These are phyloP conservation scores for Agonopterix heracliana DNA, from an alignment of 2,888 invertebrate species.

Conservation along the genomic window DNA sequence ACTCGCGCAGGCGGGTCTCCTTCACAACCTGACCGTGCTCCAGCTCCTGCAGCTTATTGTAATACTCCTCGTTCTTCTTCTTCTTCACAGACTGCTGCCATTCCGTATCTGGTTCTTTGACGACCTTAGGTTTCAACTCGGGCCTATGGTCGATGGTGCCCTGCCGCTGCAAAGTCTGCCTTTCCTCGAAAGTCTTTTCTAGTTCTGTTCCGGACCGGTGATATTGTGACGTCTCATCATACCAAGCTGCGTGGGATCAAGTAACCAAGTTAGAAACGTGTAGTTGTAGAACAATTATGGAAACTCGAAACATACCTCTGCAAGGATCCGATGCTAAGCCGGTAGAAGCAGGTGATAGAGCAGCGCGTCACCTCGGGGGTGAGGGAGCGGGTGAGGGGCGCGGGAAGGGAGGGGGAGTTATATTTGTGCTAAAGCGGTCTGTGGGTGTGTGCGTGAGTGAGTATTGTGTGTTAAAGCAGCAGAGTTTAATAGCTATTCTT, in stretches of 20 bases:
- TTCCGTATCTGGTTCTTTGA: conserved; percentile 85
- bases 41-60: conserved; percentile 86
- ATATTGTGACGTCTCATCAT: conserved; percentile 91
- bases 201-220: conserved; percentile 91
- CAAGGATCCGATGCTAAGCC: conserved; percentile 61
- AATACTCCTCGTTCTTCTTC: conserved; percentile 90
- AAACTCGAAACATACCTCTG: conserved; percentile 55
- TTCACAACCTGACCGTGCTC: conserved; percentile 91
- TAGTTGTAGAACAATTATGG: neutral
- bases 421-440: conserved; percentile 58
- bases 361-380: conserved; percentile 49
- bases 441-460: conserved; percentile 54
- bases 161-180: conserved; percentile 82
- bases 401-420: conserved; percentile 29
- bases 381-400: conserved; percentile 35
- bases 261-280: conserved; percentile 16
- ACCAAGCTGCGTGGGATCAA: conserved; percentile 82
- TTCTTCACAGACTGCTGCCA: conserved; percentile 90
- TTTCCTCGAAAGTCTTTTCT: conserved; percentile 91
- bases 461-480: conserved; percentile 51
- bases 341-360: conserved; percentile 66
- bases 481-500: conserved; percentile 23
- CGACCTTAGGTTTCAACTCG: conserved; percentile 79
- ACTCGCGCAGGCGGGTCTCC: conserved; percentile 85
- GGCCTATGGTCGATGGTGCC: conserved; percentile 79